phyloP scores from a whole-genome alignment of 2,113 vertebrate genomes.

The Thunnus maccoyii region DNA sequence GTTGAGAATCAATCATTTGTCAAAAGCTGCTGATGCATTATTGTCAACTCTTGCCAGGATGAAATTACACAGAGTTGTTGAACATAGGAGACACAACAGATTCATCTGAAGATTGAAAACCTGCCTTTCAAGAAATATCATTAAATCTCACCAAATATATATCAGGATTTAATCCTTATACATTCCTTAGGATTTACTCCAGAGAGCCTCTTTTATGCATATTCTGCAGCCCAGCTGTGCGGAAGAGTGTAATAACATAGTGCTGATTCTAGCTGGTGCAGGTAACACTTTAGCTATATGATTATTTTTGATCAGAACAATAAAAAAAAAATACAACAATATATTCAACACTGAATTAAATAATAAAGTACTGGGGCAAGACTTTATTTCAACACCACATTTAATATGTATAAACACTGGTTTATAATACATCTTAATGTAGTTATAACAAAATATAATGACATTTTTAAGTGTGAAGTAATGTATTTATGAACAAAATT shows the following conservation, averaged over 20 bases:
- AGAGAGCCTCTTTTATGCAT: constrained; percentile 6
- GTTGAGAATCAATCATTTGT: constrained; percentile 68
- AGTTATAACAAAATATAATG: too few species aligned
- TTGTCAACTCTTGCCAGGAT: constrained; percentile 58
- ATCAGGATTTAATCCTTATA: constrained; percentile 44
- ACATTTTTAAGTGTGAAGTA: too few species aligned
- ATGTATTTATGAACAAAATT: too few species aligned
- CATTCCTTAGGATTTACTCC: constrained; percentile 41
- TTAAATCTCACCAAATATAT: constrained; percentile 51
- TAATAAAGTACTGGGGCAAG: too few species aligned
- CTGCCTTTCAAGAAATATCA: constrained; percentile 36
- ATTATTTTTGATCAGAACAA: too few species aligned
- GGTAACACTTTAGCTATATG: too few species aligned
- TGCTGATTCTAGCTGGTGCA: neutral
- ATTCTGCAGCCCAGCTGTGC: constrained; percentile 8
- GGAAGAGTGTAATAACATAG: constrained; percentile 8
- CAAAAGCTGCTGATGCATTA: constrained; percentile 69
- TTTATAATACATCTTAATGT: too few species aligned
- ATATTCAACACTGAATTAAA: too few species aligned
- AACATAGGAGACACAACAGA: constrained; percentile 41
- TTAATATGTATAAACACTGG: too few species aligned
- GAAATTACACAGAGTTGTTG: constrained; percentile 44
- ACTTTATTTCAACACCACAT: too few species aligned
- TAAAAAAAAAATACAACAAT: too few species aligned
- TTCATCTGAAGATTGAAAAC: constrained; percentile 36